Evolutionary conservation across 1,140 invertebrate species (phyloP), one percentile per base, ranked within the genome.

Genomic region (Ostrea edulis): DNA sequence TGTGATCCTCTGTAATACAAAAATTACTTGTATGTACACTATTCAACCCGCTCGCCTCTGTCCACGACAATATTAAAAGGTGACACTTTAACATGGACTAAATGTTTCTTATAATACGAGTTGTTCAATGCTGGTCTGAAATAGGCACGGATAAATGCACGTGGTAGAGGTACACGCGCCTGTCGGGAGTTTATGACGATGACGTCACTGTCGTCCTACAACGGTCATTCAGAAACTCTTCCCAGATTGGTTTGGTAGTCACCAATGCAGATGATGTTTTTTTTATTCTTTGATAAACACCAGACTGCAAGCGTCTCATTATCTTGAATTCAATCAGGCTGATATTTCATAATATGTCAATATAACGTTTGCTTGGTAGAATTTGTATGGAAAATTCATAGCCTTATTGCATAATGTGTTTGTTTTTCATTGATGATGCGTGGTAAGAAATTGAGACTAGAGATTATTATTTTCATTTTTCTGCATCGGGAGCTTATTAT

Each of bases 281-380:
- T 77, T 77, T 77, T 77, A 12, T 77, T 9, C 14, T 77, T 77
- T 77, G 68, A 77, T 77, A 35, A 35, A 77, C 25, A 77, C 68
- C 68, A 77, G 68, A 77, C 68, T 29, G 25, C 22, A 77, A 12
- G 12, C 14, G 22, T 77, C 68, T 29, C 68, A 77, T 77, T 77
- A 77, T 77, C 29, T 25, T 14, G 4, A 25, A 25, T 14, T 14
- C 22, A 35, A 77, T 77, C 68, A 77, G 25, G 22, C 9, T 25
- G 25, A 77, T 25, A 77, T 77, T 77, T 77, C 68, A 77, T 35
- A 77, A 11, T 77, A 29, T 77, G 29, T 77, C 68, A 25, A 77
- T 77, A 77, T 35, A 77, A 68, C 25, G 65, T 25, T n/a, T 25
- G 25, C 25, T 68, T 68, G 22, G 8, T 29, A 77, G 14, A 29